These are phyloP conservation scores for Catharus fuscescens DNA, from an alignment of 2,113 vertebrate genomes.

Conservation along the genomic window DNA sequence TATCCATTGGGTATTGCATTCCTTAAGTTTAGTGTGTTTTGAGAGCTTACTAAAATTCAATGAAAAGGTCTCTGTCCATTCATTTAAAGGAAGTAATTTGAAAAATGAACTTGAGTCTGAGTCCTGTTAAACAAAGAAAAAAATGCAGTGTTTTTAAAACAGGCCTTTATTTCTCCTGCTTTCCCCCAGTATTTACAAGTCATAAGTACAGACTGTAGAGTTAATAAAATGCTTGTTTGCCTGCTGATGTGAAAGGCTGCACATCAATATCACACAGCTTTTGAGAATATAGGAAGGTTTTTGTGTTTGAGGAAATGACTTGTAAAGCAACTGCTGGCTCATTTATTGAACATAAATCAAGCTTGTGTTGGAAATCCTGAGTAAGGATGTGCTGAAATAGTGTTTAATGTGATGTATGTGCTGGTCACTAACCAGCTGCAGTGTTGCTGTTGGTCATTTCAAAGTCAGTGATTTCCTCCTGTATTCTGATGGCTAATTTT, in stretches of 20 bases:
- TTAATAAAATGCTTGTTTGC: neutral
- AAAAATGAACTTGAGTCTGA: neutral
- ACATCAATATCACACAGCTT: neutral
- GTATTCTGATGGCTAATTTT: neutral
- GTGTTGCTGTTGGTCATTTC: neutral
- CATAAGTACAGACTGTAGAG: neutral
- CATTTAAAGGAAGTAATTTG: neutral
- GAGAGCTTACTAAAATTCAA: neutral
- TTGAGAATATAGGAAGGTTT: neutral
- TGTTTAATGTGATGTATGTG: neutral
- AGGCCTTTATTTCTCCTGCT: neutral
- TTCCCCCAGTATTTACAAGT: neutral
- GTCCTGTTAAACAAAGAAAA: neutral
- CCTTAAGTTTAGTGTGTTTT: neutral
- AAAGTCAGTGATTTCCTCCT: neutral
- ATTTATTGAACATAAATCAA: neutral
- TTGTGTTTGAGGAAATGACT: neutral
- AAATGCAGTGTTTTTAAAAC: neutral
- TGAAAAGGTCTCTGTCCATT: neutral
- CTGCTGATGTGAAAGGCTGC: neutral
- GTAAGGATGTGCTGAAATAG: neutral
- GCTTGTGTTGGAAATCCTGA: neutral
- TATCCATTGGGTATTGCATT: neutral
- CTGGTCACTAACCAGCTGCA: neutral
- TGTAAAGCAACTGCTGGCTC: neutral